Percentiles rank a stretch among this genome's conserved stretches.
Evolutionary conservation across 1,140 invertebrate species (phyloP).

Genomic region (Brachionus asplanchnoidis): DNA sequence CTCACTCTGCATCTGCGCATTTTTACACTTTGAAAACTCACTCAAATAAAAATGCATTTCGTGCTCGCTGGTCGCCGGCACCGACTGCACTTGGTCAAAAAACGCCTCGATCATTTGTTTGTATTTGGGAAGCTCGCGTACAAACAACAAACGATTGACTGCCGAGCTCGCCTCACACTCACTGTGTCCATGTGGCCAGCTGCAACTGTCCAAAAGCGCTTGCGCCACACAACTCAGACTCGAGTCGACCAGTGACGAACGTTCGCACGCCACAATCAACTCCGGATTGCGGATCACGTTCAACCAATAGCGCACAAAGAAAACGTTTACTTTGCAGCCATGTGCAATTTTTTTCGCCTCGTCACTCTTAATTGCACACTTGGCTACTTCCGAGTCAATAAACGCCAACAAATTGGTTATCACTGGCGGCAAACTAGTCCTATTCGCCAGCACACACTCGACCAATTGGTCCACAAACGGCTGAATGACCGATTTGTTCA

Average conservation of each 20-base stretch:
- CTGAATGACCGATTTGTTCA: background rate
- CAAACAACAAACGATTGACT: background rate
- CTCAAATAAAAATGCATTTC: conserved; percentile 31
- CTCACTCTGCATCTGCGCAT: background rate
- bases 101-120: conserved; percentile 4
- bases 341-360: background rate
- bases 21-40: conserved; percentile 22
- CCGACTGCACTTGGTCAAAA: background rate
- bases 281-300: conserved; percentile 14
- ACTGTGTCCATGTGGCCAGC: background rate
- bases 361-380: background rate
- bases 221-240: background rate
- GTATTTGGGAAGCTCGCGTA: background rate
- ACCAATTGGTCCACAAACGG: conserved; percentile 34
- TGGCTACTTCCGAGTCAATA: background rate
- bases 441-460: background rate
- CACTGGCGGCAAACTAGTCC: background rate
- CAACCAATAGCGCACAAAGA: conserved; percentile 8
- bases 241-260: background rate
- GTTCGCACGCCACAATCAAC: background rate
- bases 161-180: background rate
- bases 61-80: background rate
- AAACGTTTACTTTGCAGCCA: background rate
- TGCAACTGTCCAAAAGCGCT: conserved; percentile 3
- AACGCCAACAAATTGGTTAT: conserved; percentile 3